phyloP scores from a whole-genome alignment of 2,113 vertebrate species.

The Irena cyanogastra region DNA sequence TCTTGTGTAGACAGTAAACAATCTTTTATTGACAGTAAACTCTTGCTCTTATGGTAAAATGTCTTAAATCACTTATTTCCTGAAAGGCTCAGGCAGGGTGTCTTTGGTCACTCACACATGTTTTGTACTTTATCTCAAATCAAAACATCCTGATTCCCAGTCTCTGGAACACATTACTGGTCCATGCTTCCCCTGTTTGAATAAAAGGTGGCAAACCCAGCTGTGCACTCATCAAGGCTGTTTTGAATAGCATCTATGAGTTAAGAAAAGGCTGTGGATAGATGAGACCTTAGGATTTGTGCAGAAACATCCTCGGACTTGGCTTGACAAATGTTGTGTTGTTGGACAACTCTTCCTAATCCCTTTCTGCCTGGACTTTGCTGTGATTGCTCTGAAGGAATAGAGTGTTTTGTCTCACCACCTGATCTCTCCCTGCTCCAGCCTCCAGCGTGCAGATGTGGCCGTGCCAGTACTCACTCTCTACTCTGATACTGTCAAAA shows the following conservation, averaged over 20 bases:
- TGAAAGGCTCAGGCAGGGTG: conserved; percentile 43
- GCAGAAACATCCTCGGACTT: neutral
- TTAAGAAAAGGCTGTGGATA: neutral
- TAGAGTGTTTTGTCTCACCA: neutral
- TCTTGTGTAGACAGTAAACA: conserved; percentile 49
- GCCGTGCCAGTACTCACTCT: neutral
- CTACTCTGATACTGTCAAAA: neutral
- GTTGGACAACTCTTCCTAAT: neutral
- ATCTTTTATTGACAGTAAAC: conserved; percentile 46
- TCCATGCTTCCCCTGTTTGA: conserved; percentile 20
- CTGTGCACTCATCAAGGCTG: neutral
- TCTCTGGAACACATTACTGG: conserved; percentile 54
- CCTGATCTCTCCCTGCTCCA: neutral
- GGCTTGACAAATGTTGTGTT: neutral
- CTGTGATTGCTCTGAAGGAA: neutral
- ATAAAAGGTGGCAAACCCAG: conserved; percentile 24
- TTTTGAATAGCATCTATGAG: neutral
- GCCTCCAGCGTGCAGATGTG: neutral
- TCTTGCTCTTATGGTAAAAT: conserved; percentile 28
- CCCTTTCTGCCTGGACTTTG: neutral
- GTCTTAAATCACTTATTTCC: conserved; percentile 46
- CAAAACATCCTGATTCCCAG: conserved; percentile 64
- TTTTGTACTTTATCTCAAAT: conserved; percentile 62
- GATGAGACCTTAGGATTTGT: neutral
- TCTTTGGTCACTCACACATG: conserved; percentile 40